Base-by-base conservation (phyloP, 2,113 vertebrate genomes). In the Tragulus kanchil region DNA sequence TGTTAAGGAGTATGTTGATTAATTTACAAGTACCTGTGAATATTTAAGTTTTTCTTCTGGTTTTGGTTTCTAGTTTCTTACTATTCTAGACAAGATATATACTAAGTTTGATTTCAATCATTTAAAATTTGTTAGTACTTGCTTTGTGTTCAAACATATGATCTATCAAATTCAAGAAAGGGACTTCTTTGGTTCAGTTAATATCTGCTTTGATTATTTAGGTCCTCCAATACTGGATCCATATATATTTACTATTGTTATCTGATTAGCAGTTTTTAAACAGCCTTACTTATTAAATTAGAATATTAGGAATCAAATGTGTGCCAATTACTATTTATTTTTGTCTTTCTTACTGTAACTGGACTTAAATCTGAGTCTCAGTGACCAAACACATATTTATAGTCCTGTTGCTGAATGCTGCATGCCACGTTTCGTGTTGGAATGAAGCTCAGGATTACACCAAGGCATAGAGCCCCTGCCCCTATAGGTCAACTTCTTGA, bases 231-330 rank as follows among this genome's bases (percentile, higher is more conserved):
- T 25, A 1, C 58, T 42, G 23, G 10, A 31, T 56, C 50, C 50
- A 26, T 56, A 86, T 56, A 42, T 56, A 16, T 69, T 86, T 86
- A 69, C 8, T 42, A 42, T 56, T 54, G 15, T 23, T 69, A 69
- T 42, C n/a, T 86, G n/a, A 42, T 77, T 62, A 77, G 25, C 36
- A 77, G 56, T 77, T 89, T 48, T 73, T 73, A 73, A 91, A 62
- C 28, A 64, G 9, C 0, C 21, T 92, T 95, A 19, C 15, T 56
- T 87, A 15, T 10, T 36, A 69, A 31, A n/a, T n/a, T 75, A 61
- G 59, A 77, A 67, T 52, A 13, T 25, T 62, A 31, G 45, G 36
- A 81, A 3, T 91, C 17, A 67, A 31, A 4, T 77, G 3, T 73
- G 12, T 17, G 23, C 58, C 23, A 58, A 17, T 88, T 45, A 50